Conservation (phyloP, 2,113 vertebrate species). For the Labeo rohita region DNA sequence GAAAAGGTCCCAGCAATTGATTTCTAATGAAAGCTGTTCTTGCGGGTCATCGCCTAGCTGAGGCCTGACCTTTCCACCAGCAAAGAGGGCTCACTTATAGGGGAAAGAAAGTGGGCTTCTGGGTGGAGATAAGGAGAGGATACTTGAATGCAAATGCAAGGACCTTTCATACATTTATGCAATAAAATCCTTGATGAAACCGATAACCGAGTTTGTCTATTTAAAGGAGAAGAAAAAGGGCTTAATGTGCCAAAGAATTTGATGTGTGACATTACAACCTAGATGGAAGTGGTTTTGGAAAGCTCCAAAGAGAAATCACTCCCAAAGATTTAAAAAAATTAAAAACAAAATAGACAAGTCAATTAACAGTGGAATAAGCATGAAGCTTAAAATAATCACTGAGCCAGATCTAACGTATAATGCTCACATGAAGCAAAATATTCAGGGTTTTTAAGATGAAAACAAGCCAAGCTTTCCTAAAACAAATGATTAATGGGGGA, state of each 20-base stretch:
- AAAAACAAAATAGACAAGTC: background rate
- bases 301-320: conserved; percentile 7
- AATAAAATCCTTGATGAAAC: conserved; percentile 3
- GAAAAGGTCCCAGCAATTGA: conserved; percentile 58
- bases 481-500: conserved; percentile 32
- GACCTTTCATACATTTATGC: background rate
- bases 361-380: conserved; percentile 41
- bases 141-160: background rate
- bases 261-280: conserved; percentile 27
- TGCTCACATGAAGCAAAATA: conserved; percentile 18
- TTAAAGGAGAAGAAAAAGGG: background rate
- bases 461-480: conserved; percentile 3
- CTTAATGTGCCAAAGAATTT: background rate
- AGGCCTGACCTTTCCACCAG: conserved; percentile 51
- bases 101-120: background rate
- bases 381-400: conserved; percentile 33
- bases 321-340: background rate
- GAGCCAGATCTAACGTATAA: conserved; percentile 22
- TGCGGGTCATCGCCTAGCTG: conserved; percentile 47
- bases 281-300: background rate
- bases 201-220: background rate
- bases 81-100: background rate
- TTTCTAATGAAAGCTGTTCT: conserved; percentile 57
- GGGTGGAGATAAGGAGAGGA: background rate
- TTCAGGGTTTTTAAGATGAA: conserved; percentile 29